Percentiles rank a stretch among this genome's conserved stretches.
Conservation (phyloP, 2,888 invertebrate species). For the Megaustenia siamemsis region DNA sequence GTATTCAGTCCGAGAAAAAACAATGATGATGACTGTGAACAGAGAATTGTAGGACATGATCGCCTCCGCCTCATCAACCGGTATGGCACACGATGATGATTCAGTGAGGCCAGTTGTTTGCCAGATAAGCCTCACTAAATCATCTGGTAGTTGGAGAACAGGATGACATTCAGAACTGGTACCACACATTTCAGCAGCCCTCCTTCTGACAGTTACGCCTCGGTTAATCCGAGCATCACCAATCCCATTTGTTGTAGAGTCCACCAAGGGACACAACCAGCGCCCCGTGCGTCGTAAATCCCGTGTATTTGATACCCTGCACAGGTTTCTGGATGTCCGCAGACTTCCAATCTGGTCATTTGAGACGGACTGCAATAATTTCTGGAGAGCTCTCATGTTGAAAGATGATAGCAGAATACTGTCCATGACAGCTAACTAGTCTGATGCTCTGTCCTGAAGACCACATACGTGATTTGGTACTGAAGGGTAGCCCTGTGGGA, state of each 20-base stretch:
- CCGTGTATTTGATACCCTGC: neutral
- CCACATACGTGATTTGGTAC: neutral
- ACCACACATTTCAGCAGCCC: no score
- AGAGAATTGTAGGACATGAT: no score
- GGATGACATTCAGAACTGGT: no score
- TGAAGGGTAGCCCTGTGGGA: no score
- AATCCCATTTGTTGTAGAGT: neutral
- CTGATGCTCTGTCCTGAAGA: neutral
- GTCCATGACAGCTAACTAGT: constrained; percentile 15
- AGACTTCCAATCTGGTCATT: neutral
- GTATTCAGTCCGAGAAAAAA: no score
- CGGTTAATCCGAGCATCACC: neutral
- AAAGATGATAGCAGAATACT: constrained; percentile 4
- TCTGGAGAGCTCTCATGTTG: neutral
- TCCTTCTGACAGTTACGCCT: no score
- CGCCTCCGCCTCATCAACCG: no score
- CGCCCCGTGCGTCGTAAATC: constrained; percentile 24
- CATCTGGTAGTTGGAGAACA: no score
- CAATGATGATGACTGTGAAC: no score
- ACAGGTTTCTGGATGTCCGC: neutral
- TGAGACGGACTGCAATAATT: constrained; percentile 23
- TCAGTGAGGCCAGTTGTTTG: no score
- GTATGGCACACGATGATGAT: no score
- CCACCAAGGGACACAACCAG: neutral
- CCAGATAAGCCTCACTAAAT: no score